Conservation (phyloP, 2,797 vertebrate genomes). For the Acanthornis magna region DNA sequence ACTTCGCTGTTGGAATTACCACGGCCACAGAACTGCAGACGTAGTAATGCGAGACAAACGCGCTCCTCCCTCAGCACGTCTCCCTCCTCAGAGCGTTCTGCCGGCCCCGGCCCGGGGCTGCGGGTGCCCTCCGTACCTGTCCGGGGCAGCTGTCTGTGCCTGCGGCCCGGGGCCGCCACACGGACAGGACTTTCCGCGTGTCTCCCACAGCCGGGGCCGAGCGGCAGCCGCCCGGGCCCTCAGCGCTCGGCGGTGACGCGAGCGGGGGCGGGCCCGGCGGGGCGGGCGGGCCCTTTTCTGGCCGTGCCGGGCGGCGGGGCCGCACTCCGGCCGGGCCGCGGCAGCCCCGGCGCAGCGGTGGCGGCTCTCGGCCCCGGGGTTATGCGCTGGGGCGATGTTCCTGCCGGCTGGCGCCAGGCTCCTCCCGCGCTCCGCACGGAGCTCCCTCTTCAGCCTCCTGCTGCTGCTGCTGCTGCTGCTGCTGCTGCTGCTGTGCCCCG, state of each 20-base stretch:
- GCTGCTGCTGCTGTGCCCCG: background rate
- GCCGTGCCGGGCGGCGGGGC: background rate
- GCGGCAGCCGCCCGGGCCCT: background rate
- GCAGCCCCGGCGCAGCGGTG: background rate
- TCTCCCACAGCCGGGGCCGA: background rate
- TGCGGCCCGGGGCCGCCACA: background rate
- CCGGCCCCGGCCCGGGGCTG: background rate
- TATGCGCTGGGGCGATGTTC: constrained; percentile 27
- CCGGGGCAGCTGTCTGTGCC: background rate
- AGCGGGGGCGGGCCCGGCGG: background rate
- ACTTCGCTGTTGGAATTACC: background rate
- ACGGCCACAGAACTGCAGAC: accelerated
- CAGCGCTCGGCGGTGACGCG: background rate
- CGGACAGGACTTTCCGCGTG: background rate
- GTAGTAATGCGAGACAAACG: accelerated
- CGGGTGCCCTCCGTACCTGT: background rate
- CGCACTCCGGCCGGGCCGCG: background rate
- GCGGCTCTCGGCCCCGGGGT: background rate
- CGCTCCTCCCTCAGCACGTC: background rate
- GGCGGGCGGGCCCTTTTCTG: background rate
- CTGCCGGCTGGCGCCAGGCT: background rate
- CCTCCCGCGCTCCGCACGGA: background rate
- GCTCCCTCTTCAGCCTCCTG: background rate
- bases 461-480: background rate
- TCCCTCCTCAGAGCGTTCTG: background rate